Base-by-base conservation (phyloP, 1,140 invertebrate genomes). In the Orussus abietinus region DNA sequence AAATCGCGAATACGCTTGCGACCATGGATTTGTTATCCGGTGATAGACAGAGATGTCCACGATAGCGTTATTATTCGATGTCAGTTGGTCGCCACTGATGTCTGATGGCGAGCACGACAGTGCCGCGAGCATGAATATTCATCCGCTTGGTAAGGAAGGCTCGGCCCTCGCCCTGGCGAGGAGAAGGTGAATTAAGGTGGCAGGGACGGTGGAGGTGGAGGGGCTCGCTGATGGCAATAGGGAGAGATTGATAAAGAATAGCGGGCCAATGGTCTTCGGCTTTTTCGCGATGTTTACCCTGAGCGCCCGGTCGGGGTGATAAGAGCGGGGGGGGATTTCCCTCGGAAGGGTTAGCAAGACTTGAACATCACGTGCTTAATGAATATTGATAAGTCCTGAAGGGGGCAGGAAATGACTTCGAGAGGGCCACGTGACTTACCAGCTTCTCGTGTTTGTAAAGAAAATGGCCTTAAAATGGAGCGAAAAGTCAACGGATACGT, bases 61-160 rank as follows among this genome's bases (percentile, higher is more conserved):
- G n/a, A n/a, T n/a, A n/a, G n/a, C n/a, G n/a, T n/a, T n/a, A n/a
- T 37, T 34, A 39, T 25, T 13, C 34, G 35, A 38, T 49, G 56
- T 55, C 57, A 60, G 64, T 69, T 68, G 66, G 66, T 68, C 59
- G 61, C 66, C 67, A 66, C 64, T 66, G 68, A 72, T 59, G 62
- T 65, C 63, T 62, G 59, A 70, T 71, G 59, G 58, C 52, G 59
- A 64, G 54, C 42, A 55, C 53, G 59, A 64, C 55, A 55, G 56
- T 57, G 60, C 57, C 57, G 57, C 41, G 39, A 48, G 49, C 64
- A 73, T 73, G 70, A 73, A 73, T 73, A 73, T 72, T 72, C 68
- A 72, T 69, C 53, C 59, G 37, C 59, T 63, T 57, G 53, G 59
- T 66, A 62, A 69, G 58, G 60, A 64, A 57, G 54, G 56, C 55